A percentile compares a stretch with the other conserved stretches of the same genome.
These are phyloP conservation scores for Heptranchias perlo DNA, from an alignment of 2,113 vertebrate genomes.

Conservation along the genomic window DNA sequence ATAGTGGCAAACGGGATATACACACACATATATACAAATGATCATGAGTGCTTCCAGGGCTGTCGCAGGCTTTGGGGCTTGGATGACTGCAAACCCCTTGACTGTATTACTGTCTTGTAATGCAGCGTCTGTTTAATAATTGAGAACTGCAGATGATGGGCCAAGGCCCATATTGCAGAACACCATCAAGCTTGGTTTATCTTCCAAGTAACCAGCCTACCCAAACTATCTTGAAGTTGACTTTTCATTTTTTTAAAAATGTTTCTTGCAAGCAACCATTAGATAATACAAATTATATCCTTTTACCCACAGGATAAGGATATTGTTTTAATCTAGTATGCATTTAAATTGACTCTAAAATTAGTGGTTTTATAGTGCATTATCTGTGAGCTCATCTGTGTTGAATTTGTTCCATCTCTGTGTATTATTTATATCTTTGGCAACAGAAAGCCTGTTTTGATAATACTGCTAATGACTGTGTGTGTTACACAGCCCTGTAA, in stretches of 20 bases:
- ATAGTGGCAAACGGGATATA: not conserved
- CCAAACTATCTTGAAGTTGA: not conserved
- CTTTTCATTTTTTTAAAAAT: not conserved
- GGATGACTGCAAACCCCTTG: not conserved
- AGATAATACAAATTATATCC: constrained; percentile 15
- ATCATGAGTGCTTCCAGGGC: not conserved
- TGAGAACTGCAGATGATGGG: not conserved
- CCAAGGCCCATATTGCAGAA: not conserved
- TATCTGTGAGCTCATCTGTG: not conserved
- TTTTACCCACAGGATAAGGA: not conserved
- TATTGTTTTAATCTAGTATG: not conserved
- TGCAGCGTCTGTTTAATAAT: not conserved
- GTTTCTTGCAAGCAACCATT: not conserved
- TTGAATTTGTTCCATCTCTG: constrained; percentile 19
- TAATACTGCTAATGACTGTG: not conserved
- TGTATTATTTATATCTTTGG: constrained; percentile 12
- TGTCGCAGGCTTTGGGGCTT: not conserved
- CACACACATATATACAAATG: not conserved
- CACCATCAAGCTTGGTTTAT: not conserved
- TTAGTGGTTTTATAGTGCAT: not conserved
- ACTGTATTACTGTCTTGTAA: not conserved
- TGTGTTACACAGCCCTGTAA: not conserved
- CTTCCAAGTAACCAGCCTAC: not conserved
- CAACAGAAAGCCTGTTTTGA: not conserved
- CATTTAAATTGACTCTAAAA: constrained; percentile 17